These are phyloP conservation scores for Oncorhynchus gorbuscha DNA, from an alignment of 2,113 vertebrate species.

Conservation along the genomic window DNA sequence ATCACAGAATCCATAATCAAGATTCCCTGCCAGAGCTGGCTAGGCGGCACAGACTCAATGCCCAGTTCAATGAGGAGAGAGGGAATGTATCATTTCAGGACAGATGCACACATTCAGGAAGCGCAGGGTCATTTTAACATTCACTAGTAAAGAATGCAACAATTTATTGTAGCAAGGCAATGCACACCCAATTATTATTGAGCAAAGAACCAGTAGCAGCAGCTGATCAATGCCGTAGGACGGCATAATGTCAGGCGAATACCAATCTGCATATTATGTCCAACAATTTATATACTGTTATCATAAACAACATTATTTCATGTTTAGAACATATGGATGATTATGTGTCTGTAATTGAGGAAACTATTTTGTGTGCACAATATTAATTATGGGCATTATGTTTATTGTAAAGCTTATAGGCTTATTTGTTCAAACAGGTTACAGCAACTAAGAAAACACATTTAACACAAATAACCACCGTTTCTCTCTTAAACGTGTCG, in stretches of 20 bases:
- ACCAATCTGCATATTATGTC: background rate
- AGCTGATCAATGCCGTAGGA: conserved; percentile 27
- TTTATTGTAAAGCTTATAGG: conserved; percentile 73
- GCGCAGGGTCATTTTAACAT: conserved; percentile 64
- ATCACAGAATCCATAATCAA: conserved; percentile 91
- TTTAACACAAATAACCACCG: conserved; percentile 32
- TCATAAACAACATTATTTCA: conserved; percentile 31
- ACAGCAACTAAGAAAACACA: conserved; percentile 54
- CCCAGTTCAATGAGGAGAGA: conserved; percentile 70
- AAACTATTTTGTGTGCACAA: conserved; percentile 67
- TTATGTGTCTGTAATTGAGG: conserved; percentile 64
- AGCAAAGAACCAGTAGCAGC: conserved; percentile 28
- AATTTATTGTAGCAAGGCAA: conserved; percentile 55
- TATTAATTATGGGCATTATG: conserved; percentile 70
- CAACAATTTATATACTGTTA: background rate
- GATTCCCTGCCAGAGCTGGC: conserved; percentile 73
- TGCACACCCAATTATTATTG: conserved; percentile 53
- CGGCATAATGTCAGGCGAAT: background rate
- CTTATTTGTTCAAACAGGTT: conserved; percentile 65
- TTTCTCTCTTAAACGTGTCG: conserved; percentile 36
- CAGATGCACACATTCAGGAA: conserved; percentile 62
- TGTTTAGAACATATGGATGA: conserved; percentile 44
- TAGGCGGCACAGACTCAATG: conserved; percentile 56
- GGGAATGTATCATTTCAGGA: conserved; percentile 71
- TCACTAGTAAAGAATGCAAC: conserved; percentile 47